phyloP scores from a whole-genome alignment of 2,113 vertebrate genomes.

The Lamprologus ornatipinnis region DNA sequence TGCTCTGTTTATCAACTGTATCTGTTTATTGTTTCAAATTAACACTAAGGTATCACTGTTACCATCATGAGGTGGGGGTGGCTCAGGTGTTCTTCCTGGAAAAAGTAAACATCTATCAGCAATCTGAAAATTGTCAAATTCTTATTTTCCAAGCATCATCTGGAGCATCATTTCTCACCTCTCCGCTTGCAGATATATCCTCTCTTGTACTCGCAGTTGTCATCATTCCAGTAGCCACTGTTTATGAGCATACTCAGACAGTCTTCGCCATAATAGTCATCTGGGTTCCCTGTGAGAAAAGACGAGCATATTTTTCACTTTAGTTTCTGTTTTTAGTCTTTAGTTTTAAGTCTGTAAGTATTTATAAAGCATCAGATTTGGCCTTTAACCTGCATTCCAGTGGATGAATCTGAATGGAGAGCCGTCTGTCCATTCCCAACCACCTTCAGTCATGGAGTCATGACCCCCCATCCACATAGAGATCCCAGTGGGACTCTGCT shows the following conservation, averaged over 20 bases:
- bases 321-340: background rate
- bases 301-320: background rate
- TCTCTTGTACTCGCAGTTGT: constrained; percentile 64
- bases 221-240: constrained; percentile 71
- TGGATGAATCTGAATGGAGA: constrained; percentile 70
- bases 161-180: constrained; percentile 36
- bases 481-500: constrained; percentile 59
- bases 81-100: constrained; percentile 63
- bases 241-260: constrained; percentile 69
- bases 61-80: constrained; percentile 75
- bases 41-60: background rate
- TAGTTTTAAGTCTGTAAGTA: background rate
- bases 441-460: constrained; percentile 68
- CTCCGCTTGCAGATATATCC: constrained; percentile 73
- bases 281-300: constrained; percentile 63
- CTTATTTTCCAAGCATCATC: background rate
- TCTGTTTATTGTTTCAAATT: background rate
- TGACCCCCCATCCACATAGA: constrained; percentile 75
- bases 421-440: constrained; percentile 71
- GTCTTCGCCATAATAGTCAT: constrained; percentile 65
- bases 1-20: background rate
- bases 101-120: background rate
- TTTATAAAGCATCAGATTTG: background rate
- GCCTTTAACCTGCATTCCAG: constrained; percentile 63
- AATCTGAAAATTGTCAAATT: background rate